Evolutionary conservation across 1,140 invertebrate species (phyloP).

Genomic region (Hesperophylax magnus): DNA sequence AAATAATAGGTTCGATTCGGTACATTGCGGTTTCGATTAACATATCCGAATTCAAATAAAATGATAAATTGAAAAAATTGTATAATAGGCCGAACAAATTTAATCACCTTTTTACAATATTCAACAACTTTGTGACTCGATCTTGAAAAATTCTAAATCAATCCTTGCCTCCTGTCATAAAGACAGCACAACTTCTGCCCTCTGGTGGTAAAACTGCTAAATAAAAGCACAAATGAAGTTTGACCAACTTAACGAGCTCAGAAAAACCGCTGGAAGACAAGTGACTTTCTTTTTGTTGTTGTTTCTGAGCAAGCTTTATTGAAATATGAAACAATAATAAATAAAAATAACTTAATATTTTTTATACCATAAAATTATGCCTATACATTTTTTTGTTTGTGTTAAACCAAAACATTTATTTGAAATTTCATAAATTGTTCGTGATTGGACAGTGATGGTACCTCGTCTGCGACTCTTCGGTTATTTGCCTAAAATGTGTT

Average conservation of each 20-base stretch:
- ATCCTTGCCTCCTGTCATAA: constrained; percentile 26
- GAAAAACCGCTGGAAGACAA: constrained; percentile 33
- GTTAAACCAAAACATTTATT: constrained; percentile 25
- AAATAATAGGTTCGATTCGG: constrained; percentile 69
- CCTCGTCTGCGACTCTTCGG: background rate
- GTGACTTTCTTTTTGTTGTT: constrained; percentile 26
- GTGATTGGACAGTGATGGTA: constrained; percentile 35
- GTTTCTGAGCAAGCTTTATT: constrained; percentile 11
- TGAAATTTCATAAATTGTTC: constrained; percentile 39
- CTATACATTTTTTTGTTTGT: background rate
- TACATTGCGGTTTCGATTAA: constrained; percentile 37
- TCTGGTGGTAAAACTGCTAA: constrained; percentile 6
- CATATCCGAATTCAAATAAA: background rate
- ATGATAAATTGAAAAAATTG: constrained; percentile 7
- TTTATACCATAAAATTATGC: constrained; percentile 1
- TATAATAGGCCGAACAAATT: constrained; percentile 20
- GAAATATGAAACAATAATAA: background rate
- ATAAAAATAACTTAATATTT: constrained; percentile 8
- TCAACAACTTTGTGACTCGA: constrained; percentile 3
- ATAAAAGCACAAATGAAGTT: background rate
- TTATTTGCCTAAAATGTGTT: constrained; percentile 14
- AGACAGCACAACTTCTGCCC: background rate
- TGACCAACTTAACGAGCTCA: constrained; percentile 18
- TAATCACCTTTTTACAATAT: constrained; percentile 36
- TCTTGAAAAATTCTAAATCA: constrained; percentile 30